phyloP scores from a whole-genome alignment of 2,113 vertebrate species.

The Tinamus guttatus region DNA sequence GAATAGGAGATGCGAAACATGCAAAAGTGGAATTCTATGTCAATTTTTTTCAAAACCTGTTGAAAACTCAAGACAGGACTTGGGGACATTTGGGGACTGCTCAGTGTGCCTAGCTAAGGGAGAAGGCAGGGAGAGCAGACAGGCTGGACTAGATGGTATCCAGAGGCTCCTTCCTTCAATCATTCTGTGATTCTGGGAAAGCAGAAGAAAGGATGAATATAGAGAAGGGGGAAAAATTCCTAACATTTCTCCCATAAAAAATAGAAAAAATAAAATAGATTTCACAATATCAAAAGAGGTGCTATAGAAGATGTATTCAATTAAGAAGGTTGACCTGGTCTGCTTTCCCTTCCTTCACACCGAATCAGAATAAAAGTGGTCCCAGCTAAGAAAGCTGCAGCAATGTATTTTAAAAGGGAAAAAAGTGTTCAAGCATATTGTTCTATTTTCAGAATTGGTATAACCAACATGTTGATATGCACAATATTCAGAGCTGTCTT shows the following conservation, averaged over 20 bases:
- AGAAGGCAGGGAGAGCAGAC: not conserved
- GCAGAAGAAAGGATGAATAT: not conserved
- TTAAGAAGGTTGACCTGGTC: not conserved
- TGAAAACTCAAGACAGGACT: not conserved
- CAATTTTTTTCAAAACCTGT: not conserved
- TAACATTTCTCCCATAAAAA: not conserved
- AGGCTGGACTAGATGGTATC: too few relatives aligned
- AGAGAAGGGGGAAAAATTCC: too few relatives aligned
- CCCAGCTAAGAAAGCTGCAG: not conserved
- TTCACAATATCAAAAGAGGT: not conserved
- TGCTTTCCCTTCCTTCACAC: not conserved
- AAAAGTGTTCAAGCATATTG: not conserved
- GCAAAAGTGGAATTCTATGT: not conserved
- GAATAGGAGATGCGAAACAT: not conserved
- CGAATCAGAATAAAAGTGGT: not conserved
- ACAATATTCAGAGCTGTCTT: not conserved
- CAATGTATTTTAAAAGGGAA: not conserved
- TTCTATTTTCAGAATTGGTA: not conserved
- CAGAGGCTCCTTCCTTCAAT: too few relatives aligned
- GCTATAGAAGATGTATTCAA: not conserved
- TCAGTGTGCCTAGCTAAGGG: too few relatives aligned
- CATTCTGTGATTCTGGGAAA: too few relatives aligned
- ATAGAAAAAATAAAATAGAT: not conserved
- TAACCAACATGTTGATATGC: not conserved
- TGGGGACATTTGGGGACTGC: not conserved